Percentiles rank a stretch among this genome's conserved stretches.
Conservation (phyloP, 2,888 invertebrate species). For the Mesochorus sp. region DNA sequence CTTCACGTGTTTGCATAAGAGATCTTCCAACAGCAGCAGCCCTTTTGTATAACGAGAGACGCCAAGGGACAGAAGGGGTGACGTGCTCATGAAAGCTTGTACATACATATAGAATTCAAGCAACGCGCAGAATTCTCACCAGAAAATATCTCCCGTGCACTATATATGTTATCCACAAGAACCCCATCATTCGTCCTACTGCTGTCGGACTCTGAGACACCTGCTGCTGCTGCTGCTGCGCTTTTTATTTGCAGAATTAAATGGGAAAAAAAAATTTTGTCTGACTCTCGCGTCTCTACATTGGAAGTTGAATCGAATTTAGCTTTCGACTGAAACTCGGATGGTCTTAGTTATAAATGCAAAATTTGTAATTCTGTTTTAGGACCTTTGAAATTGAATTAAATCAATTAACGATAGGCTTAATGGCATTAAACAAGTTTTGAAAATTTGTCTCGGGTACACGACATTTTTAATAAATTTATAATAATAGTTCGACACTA, state of each 20-base stretch:
- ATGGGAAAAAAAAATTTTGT: not conserved
- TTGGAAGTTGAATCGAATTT: not conserved
- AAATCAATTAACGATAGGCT: no score
- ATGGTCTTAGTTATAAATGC: no score
- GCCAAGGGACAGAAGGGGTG: conserved; percentile 12
- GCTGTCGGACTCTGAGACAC: not conserved
- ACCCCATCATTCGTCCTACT: no score
- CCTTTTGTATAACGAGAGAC: conserved; percentile 26
- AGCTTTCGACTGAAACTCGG: no score
- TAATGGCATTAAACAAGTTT: no score
- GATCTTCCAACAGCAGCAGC: not conserved
- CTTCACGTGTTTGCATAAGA: not conserved
- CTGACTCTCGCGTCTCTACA: not conserved
- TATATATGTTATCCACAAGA: conserved; percentile 14
- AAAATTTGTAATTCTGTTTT: no score
- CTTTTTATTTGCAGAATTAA: no score
- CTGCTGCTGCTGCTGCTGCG: no score
- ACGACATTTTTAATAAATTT: no score
- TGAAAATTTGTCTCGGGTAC: no score
- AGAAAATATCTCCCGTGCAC: conserved; percentile 19
- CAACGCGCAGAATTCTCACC: conserved; percentile 34
- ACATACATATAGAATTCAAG: conserved; percentile 17
- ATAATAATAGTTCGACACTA: no score
- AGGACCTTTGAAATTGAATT: no score
- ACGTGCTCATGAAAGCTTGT: conserved; percentile 23